Percentiles rank a stretch among this genome's conserved stretches.
phyloP scores from a whole-genome alignment of 2,888 invertebrate species.

The Cheilosia vernalis region DNA sequence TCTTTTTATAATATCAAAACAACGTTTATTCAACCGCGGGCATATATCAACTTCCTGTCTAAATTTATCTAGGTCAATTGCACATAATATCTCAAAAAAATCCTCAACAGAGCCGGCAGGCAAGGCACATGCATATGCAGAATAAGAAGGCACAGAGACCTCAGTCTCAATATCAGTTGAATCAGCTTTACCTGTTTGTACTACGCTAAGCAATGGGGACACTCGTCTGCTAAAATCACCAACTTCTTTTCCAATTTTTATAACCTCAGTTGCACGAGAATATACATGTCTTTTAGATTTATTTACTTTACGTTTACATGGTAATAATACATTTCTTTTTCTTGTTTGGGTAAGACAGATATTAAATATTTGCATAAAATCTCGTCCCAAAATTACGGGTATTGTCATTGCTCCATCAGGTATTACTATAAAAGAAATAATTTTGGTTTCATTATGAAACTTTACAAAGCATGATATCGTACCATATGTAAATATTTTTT shows the following conservation, averaged over 20 bases:
- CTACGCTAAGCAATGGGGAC: conserved; percentile 1
- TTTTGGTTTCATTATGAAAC: conserved; percentile 37
- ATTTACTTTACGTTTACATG: conserved; percentile 4
- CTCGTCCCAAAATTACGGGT: conserved; percentile 29
- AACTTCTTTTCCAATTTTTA: background rate
- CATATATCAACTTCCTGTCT: conserved; percentile 14
- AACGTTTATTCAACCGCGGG: conserved; percentile 1
- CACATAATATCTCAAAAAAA: conserved; percentile 6
- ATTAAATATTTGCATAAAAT: conserved; percentile 37
- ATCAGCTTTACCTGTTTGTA: no score
- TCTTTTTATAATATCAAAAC: background rate
- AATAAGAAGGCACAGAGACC: background rate
- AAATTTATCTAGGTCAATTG: conserved; percentile 4
- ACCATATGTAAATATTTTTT: conserved; percentile 19
- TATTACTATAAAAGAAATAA: conserved; percentile 26
- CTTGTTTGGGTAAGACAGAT: conserved; percentile 11
- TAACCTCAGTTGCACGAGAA: background rate
- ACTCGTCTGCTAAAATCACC: conserved; percentile 7
- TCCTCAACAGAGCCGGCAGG: background rate
- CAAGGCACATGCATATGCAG: conserved; percentile 11
- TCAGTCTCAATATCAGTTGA: conserved; percentile 1
- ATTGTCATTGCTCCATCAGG: conserved; percentile 32
- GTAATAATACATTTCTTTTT: conserved; percentile 10
- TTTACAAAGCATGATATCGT: conserved; percentile 22
- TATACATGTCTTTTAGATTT: conserved; percentile 19